Percentiles rank a stretch among this genome's conserved stretches.
phyloP scores from a whole-genome alignment of 2,113 vertebrate species.

The Corydoras maculifer region DNA sequence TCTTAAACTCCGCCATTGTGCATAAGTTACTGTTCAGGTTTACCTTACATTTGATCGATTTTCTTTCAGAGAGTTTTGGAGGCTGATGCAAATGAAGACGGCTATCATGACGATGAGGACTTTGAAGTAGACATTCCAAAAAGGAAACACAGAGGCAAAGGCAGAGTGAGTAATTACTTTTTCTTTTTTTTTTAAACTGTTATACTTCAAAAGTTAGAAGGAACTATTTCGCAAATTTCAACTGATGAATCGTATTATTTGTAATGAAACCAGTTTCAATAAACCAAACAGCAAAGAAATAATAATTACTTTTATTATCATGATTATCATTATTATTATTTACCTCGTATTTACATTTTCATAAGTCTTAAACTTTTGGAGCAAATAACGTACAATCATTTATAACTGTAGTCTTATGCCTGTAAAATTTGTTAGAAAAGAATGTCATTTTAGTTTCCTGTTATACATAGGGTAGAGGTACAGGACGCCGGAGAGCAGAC shows the following conservation, averaged over 20 bases:
- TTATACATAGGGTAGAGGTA: conserved; percentile 76
- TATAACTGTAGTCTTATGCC: no score
- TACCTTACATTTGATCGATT: neutral
- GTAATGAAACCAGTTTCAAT: no score
- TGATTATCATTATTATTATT: no score
- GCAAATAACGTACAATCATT: no score
- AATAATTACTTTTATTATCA: no score
- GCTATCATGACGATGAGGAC: conserved; percentile 90
- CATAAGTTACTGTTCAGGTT: neutral
- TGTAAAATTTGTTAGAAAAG: neutral
- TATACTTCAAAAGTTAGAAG: neutral
- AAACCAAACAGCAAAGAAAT: no score
- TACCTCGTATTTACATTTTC: no score
- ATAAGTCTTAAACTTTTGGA: no score
- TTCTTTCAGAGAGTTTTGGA: conserved; percentile 82
- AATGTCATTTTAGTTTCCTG: neutral
- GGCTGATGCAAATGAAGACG: conserved; percentile 92
- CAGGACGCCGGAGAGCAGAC: conserved; percentile 83
- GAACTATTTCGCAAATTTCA: neutral
- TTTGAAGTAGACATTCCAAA: conserved; percentile 94
- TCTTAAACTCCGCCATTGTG: neutral
- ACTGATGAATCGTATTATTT: neutral
- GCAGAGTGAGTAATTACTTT: conserved; percentile 74
- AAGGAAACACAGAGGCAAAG: conserved; percentile 90
- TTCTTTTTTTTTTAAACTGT: neutral